Evolutionary conservation across 2,888 invertebrate species (phyloP), one percentile per base, ranked within the genome.

Genomic region (Oscheius sp.): DNA sequence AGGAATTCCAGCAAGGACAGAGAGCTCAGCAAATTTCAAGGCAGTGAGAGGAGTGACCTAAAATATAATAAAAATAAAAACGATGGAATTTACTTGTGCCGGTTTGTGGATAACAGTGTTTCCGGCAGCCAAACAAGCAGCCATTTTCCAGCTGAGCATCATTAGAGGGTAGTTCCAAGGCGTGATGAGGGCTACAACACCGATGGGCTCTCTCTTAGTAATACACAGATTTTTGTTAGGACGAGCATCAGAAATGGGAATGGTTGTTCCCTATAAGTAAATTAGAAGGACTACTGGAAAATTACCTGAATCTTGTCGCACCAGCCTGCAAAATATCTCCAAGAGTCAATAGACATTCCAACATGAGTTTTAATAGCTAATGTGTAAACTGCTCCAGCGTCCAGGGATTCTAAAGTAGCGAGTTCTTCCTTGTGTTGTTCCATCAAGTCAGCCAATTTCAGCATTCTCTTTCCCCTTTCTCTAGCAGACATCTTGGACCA

Each of bases 111-210:
- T 91, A 0, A 95, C 94, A 0, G 95, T 95, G 86, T 96, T 96
- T 36, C 96, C 96, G 8, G 95, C 95, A 0, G 95, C 95, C 51
- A 96, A 89, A 85, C 95, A 96, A 2, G 96, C 94, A 0, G 95
- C 95, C 94, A 95, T 94, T 87, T 96, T 96, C 95, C 95, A 96
- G 0, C 94, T 93, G 12, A 96, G 88, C 96, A 96, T 97, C 96
- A 97, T 96, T 9, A 97, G 88, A 0, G 96, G 96, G 87, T 96
- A 97, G 87, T 96, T 96, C 96, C 96, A 97, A 0, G 96, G 95
- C 0, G 95, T 95, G 17, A 96, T 91, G 17, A 96, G 88, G 0
- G 92, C 95, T 83, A 94, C 94, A 2, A 96, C 95, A 0, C 92
- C 95, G 6, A 75, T 56, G 12, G 75, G 75, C 65, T 75, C 76